These are phyloP conservation scores for Scaptomyza parva DNA, from an alignment of 2,888 invertebrate species.

Conservation along the genomic window DNA sequence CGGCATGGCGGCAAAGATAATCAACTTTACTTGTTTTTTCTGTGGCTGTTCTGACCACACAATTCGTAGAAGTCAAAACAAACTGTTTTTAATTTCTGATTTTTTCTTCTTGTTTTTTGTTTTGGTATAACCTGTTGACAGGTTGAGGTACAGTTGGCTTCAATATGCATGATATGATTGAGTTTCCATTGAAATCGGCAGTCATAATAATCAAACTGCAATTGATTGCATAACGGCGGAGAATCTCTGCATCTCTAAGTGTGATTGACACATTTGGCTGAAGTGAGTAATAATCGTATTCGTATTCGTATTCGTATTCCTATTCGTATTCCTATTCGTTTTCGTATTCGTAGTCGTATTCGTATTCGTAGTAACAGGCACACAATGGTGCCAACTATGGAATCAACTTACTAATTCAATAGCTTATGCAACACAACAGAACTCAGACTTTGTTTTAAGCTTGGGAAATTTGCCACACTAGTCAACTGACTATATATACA, in stretches of 20 bases:
- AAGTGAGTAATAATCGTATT: too few relatives aligned
- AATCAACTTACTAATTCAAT: neutral
- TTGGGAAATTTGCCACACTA: neutral
- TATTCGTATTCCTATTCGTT: too few relatives aligned
- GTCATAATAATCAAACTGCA: too few relatives aligned
- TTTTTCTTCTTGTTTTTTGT: neutral
- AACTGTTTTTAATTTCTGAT: neutral
- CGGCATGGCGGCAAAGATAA: too few relatives aligned
- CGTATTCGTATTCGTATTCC: too few relatives aligned
- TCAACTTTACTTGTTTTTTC: too few relatives aligned
- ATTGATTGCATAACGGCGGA: neutral
- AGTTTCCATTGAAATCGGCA: neutral
- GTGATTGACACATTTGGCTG: slow-evolving; percentile 15
- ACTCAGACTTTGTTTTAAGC: neutral
- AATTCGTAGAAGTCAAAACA: slow-evolving; percentile 20
- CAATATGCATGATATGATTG: slow-evolving; percentile 10
- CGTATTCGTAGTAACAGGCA: neutral
- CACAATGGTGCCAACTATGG: neutral
- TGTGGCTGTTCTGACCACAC: slow-evolving; percentile 1
- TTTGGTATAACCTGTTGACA: slow-evolving; percentile 5
- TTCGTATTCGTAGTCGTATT: too few relatives aligned
- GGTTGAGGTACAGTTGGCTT: slow-evolving; percentile 41
- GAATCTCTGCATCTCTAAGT: slow-evolving; percentile 20
- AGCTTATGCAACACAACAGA: neutral
- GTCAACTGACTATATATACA: neutral